Base-by-base conservation (phyloP, 2,113 vertebrate genomes). In the Lynx canadensis region DNA sequence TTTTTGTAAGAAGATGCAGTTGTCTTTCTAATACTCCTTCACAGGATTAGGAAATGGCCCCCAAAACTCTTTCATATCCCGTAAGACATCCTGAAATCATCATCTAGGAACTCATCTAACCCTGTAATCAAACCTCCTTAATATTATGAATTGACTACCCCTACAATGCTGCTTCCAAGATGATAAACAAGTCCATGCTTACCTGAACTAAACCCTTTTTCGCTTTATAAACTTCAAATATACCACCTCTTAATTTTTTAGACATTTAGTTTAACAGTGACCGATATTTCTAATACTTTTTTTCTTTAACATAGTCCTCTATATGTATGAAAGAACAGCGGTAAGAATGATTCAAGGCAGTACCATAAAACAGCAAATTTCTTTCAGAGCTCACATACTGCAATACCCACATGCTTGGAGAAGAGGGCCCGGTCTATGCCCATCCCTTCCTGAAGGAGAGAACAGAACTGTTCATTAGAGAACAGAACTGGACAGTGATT, bases 311-410 rank as follows among this genome's bases (percentile, higher is more conserved):
- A 88, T 1, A 93, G 41, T 85, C n/a, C 57, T 73, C 55, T 82
- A 69, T 50, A 74, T 36, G 83, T 85, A 95, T 81, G n/a, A 90
- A 97, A 82, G 55, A 96, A 83, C 23, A 97, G 15, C 83, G 6
- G 11, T 80, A 82, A 79, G 33, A 94, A 94, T 13, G 21, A 92
- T 52, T 33, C 18, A 92, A 78, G 69, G 27, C 23, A 85, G 41
- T 79, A 93, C 11, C 27, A 66, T 14, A 89, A 95, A 88, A 92
- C 1, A 33, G 80, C 65, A 95, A 31, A 89, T 74, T 89, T 79
- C 66, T 86, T 91, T 86, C 48, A 48, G 84, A 96, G 41, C 48
- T 88, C 57, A 81, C 31, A 84, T 66, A 92, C 14, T 79, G 8
- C 33, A 94, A 57, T 52, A 66, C 4, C 6, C 50, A 91, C 23